Conservation (phyloP, 2,888 invertebrate genomes). For the Crioceris asparagi region DNA sequence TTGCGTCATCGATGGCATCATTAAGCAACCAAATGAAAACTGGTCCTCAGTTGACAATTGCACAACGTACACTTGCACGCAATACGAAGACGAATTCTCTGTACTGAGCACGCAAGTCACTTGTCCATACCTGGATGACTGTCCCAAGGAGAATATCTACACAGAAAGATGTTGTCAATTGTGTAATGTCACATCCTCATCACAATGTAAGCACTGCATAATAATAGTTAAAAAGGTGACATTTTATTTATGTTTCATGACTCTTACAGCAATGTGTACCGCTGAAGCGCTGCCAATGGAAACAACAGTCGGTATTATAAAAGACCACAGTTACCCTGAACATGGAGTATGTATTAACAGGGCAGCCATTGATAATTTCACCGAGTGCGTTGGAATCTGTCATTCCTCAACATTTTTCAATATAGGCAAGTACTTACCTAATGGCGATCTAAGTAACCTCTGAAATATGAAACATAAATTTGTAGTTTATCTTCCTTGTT, state of each 20-base stretch:
- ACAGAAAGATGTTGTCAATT: constrained; percentile 56
- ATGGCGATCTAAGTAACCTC: constrained; percentile 2
- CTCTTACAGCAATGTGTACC: constrained; percentile 45
- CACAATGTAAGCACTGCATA: constrained; percentile 36
- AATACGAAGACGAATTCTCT: constrained; percentile 38
- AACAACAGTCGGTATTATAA: constrained; percentile 50
- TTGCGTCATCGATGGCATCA: constrained; percentile 44
- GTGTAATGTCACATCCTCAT: constrained; percentile 46
- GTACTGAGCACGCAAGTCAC: constrained; percentile 34
- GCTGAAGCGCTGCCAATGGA: constrained; percentile 43
- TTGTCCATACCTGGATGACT: constrained; percentile 53
- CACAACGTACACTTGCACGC: constrained; percentile 48
- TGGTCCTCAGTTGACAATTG: constrained; percentile 56
- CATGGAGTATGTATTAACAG: constrained; percentile 58
- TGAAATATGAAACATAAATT: not conserved
- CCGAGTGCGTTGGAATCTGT: constrained; percentile 62
- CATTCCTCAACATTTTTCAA: constrained; percentile 60
- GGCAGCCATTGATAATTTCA: constrained; percentile 48
- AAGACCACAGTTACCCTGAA: constrained; percentile 30
- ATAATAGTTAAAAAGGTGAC: not conserved
- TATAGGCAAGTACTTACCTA: constrained; percentile 40
- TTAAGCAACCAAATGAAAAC: constrained; percentile 41
- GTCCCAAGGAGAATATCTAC: constrained; percentile 45
- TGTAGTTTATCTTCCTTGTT: no score
- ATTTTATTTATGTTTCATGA: constrained; percentile 1